Evolutionary conservation across 64 coral and sea anemone genomes (phyloP).

Genomic region (Pachyseris speciosa): DNA sequence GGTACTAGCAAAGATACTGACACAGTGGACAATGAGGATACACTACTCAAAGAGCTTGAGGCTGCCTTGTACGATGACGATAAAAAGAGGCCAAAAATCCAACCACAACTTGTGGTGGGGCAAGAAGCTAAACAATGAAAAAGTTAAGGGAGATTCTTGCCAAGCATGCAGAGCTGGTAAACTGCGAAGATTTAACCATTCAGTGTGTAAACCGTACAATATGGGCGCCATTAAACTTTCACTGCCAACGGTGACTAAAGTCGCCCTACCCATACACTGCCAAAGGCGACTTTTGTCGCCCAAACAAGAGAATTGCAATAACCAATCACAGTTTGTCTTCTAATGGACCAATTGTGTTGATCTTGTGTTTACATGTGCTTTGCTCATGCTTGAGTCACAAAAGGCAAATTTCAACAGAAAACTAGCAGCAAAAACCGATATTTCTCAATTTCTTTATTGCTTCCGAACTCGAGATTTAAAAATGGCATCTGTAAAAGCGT

Average conservation of each 20-base stretch:
- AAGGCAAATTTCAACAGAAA: slow-evolving; percentile 4
- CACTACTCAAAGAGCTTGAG: too few relatives aligned
- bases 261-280: not conserved
- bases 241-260: slow-evolving; percentile 39
- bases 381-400: not conserved
- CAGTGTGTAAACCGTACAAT: too few relatives aligned
- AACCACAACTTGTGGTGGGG: too few relatives aligned
- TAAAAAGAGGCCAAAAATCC: too few relatives aligned
- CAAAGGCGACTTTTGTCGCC: slow-evolving; percentile 27
- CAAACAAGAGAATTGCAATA: slow-evolving; percentile 9
- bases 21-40: too few relatives aligned
- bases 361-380: slow-evolving; percentile 19
- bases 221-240: too few relatives aligned
- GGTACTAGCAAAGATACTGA: too few relatives aligned
- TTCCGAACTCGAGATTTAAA: not conserved
- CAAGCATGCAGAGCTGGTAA: too few relatives aligned
- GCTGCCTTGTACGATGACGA: too few relatives aligned
- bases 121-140: too few relatives aligned
- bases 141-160: too few relatives aligned
- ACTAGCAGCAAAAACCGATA: not conserved
- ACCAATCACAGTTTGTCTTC: slow-evolving; percentile 28
- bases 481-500: not conserved
- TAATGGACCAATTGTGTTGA: slow-evolving; percentile 25
- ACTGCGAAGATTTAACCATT: too few relatives aligned
- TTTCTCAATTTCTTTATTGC: not conserved